A percentile compares a stretch with the other conserved stretches of the same genome.
Evolutionary conservation across 1,140 invertebrate genomes (phyloP).

Genomic region (Bombus confusus): DNA sequence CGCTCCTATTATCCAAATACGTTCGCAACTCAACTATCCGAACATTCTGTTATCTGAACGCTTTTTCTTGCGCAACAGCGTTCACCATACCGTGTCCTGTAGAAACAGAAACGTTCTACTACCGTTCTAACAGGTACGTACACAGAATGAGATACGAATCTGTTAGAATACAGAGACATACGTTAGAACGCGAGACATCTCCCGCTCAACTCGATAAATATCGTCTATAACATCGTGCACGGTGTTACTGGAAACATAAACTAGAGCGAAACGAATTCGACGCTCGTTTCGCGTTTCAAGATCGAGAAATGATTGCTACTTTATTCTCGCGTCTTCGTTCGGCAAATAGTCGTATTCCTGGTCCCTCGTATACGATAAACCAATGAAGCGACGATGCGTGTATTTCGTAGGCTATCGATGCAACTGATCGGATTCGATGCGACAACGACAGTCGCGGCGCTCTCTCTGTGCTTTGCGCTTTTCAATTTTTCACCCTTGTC

Average conservation of each 20-base stretch:
- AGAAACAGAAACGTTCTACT: neutral
- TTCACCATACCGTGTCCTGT: neutral
- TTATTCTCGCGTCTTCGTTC: neutral
- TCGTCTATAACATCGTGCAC: neutral
- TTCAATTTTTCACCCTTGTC: constrained; percentile 1
- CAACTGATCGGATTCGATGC: neutral
- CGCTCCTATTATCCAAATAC: constrained; percentile 5
- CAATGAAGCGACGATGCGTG: neutral
- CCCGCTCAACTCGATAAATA: neutral
- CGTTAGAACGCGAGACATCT: too few species aligned
- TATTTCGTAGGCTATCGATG: neutral
- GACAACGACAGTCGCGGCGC: neutral
- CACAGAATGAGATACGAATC: neutral
- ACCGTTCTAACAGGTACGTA: too few species aligned
- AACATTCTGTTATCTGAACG: neutral
- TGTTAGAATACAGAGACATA: too few species aligned
- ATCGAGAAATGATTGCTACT: neutral
- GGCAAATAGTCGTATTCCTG: neutral
- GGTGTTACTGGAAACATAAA: neutral
- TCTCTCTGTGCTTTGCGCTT: neutral
- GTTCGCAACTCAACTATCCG: neutral
- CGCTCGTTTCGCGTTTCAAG: neutral
- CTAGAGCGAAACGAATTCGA: neutral
- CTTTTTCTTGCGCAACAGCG: neutral
- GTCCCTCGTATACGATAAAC: neutral